Evolutionary conservation across 1,140 invertebrate genomes (phyloP).

Genomic region (Agrypnia vestita): DNA sequence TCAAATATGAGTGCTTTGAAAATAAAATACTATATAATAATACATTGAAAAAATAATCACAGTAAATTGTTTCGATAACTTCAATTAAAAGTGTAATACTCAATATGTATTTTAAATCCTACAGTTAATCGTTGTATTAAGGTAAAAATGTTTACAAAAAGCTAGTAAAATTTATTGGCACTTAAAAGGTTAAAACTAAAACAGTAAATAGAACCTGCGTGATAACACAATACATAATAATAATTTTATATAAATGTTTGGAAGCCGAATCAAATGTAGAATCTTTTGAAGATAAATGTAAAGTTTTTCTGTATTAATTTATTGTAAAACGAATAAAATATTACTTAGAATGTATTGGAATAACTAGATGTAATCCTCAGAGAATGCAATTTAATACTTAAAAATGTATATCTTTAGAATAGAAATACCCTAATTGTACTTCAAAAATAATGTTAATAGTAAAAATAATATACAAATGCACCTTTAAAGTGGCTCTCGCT

Average conservation of each 20-base stretch:
- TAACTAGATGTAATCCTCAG: background rate
- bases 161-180: slow-evolving; percentile 15
- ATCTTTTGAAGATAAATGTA: no score
- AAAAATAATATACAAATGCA: slow-evolving; percentile 30
- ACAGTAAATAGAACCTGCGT: slow-evolving; percentile 14
- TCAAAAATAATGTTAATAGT: background rate
- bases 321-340: no score
- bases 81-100: background rate
- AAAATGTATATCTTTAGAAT: background rate
- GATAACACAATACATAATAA: background rate
- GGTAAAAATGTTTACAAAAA: background rate
- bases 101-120: no score
- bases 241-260: no score
- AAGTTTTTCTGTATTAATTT: no score
- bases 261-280: no score
- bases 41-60: slow-evolving; percentile 10
- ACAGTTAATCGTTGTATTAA: background rate
- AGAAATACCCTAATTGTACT: slow-evolving; percentile 18
- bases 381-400: slow-evolving; percentile 21
- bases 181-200: background rate
- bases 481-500: background rate
- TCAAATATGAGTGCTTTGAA: no score
- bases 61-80: slow-evolving; percentile 13
- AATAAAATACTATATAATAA: no score
- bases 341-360: no score